A percentile compares a stretch with the other conserved stretches of the same genome.
These are phyloP conservation scores for Hyaena hyaena DNA, from an alignment of 2,113 vertebrate species.

Conservation along the genomic window DNA sequence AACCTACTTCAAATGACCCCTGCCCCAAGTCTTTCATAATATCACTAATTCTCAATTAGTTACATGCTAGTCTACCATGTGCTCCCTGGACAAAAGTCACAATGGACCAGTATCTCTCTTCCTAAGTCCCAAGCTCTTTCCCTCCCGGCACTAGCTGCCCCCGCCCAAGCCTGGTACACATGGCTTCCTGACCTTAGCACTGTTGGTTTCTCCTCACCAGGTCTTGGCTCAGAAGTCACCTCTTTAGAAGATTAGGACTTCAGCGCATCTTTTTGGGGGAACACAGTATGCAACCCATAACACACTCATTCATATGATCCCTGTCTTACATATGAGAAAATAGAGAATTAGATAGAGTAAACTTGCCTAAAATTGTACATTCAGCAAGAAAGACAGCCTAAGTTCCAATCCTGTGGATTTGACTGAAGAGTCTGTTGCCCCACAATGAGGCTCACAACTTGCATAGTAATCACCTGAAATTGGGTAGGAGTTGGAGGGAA, in stretches of 20 bases:
- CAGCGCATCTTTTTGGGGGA: not conserved
- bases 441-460: not conserved
- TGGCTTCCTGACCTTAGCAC: not conserved
- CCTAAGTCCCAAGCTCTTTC: too few relatives aligned
- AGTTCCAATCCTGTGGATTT: not conserved
- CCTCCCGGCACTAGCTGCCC: accelerated
- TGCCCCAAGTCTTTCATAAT: not conserved
- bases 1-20: not conserved
- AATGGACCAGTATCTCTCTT: accelerated
- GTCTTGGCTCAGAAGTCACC: not conserved
- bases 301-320: not conserved
- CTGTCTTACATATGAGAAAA: not conserved
- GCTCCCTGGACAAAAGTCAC: not conserved
- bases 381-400: accelerated
- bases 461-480: not conserved
- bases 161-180: too few relatives aligned
- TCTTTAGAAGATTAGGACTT: not conserved
- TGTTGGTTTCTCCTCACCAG: not conserved
- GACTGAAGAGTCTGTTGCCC: not conserved
- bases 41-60: not conserved
- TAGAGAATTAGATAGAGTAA: not conserved
- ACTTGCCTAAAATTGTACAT: not conserved
- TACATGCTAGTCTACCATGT: not conserved
- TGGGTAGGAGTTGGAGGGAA: not conserved
- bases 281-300: too few relatives aligned